Evolutionary conservation across 2,113 vertebrate genomes (phyloP).

Genomic region (Uropsilus gracilis): DNA sequence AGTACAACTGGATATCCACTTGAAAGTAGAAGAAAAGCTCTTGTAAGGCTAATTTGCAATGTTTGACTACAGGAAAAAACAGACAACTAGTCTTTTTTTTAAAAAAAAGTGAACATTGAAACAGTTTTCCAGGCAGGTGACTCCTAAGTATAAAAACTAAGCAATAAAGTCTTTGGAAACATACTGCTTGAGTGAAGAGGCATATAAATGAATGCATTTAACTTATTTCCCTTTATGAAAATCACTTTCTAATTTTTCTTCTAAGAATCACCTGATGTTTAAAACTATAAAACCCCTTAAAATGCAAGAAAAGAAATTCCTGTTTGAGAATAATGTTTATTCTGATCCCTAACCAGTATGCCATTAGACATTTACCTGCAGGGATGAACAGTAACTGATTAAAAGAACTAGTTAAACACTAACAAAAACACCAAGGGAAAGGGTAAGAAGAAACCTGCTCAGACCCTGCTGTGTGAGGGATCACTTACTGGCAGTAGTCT

Average conservation of each 20-base stretch:
- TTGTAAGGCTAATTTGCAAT: conserved; percentile 18
- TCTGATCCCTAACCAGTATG: conserved; percentile 49
- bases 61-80: conserved; percentile 10
- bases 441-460: neutral
- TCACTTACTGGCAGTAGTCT: neutral
- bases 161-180: conserved; percentile 39
- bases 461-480: neutral
- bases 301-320: conserved; percentile 51
- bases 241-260: neutral
- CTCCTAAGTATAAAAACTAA: neutral
- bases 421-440: conserved; percentile 52
- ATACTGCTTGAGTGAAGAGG: conserved; percentile 9
- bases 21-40: conserved; percentile 8
- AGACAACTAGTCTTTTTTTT: neutral
- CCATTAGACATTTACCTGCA: conserved; percentile 57
- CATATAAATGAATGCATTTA: conserved; percentile 56
- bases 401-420: conserved; percentile 73
- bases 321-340: conserved; percentile 55
- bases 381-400: conserved; percentile 68
- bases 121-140: conserved; percentile 26
- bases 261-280: conserved; percentile 38
- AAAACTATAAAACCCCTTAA: conserved; percentile 41
- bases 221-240: neutral
- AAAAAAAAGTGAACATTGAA: conserved; percentile 53
- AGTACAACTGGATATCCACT: neutral